phyloP scores from a whole-genome alignment of 2,797 vertebrate genomes.

The Distichodus sexfasciatus region DNA sequence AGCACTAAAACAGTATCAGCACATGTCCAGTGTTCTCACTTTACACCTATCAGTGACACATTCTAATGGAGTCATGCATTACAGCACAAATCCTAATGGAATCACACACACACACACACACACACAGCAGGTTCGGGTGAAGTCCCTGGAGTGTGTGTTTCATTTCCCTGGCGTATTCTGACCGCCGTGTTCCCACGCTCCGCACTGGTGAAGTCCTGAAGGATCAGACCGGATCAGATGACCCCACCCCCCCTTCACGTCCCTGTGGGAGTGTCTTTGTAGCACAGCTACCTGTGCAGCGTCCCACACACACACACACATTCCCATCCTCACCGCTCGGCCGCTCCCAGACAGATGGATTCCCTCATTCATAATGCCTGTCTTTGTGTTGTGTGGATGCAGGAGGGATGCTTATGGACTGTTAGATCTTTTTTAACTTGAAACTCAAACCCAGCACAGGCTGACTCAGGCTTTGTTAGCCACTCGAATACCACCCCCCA shows the following conservation, averaged over 20 bases:
- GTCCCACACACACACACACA: too few species aligned
- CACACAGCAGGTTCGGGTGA: neutral
- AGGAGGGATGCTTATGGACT: constrained; percentile 41
- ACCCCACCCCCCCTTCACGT: too few species aligned
- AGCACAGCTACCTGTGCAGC: constrained; percentile 54
- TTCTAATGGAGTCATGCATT: too few species aligned
- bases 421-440: too few species aligned
- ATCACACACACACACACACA: neutral
- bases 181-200: constrained; percentile 60
- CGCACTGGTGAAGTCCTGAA: too few species aligned
- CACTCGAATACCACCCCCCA: too few species aligned
- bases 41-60: too few species aligned
- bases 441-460: too few species aligned
- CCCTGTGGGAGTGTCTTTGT: constrained; percentile 57
- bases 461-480: too few species aligned
- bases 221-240: constrained; percentile 62
- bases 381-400: constrained; percentile 64
- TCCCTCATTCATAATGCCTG: constrained; percentile 65
- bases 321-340: constrained; percentile 49
- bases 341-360: constrained; percentile 62
- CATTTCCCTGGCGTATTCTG: neutral
- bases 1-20: too few species aligned
- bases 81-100: too few species aligned
- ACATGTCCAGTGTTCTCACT: too few species aligned
- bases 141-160: constrained; percentile 12